Evolutionary conservation across 2,888 invertebrate species (phyloP).

Genomic region (Helleia helle): DNA sequence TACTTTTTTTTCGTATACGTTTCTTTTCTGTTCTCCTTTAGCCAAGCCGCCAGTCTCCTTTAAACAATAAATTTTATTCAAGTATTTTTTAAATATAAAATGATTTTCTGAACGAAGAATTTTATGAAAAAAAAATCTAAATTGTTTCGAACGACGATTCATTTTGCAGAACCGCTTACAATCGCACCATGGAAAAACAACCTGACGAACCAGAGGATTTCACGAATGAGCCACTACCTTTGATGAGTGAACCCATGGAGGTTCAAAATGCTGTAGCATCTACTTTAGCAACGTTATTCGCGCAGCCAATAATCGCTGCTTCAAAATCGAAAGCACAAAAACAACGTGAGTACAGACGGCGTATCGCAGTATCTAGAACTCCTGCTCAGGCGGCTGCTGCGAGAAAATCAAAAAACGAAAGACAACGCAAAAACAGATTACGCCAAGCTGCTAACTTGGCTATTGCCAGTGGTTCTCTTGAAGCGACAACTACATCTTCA

Average conservation of each 20-base stretch:
- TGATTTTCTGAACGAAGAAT: no score
- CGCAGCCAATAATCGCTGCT: constrained; percentile 13
- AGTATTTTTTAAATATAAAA: no score
- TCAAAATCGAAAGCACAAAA: constrained; percentile 23
- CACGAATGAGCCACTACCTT: constrained; percentile 13
- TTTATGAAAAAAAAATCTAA: no score
- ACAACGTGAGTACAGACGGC: constrained; percentile 32
- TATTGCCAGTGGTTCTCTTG: no score
- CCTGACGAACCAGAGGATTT: not conserved
- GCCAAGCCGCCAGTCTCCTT: no score
- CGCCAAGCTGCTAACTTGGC: constrained; percentile 26
- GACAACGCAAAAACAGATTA: constrained; percentile 27
- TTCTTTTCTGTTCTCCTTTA: no score
- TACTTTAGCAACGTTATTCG: constrained; percentile 18
- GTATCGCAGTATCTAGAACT: constrained; percentile 29
- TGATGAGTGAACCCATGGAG: constrained; percentile 11
- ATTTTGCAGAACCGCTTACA: no score
- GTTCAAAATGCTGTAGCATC: constrained; percentile 15
- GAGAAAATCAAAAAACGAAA: constrained; percentile 22
- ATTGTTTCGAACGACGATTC: no score
- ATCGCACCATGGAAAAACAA: no score
- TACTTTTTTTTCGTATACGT: no score
- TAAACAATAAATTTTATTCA: no score
- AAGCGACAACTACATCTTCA: no score
- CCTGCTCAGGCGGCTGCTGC: constrained; percentile 24